Conservation (phyloP, 2,797 vertebrate species). For the Emydoidea blandingii region DNA sequence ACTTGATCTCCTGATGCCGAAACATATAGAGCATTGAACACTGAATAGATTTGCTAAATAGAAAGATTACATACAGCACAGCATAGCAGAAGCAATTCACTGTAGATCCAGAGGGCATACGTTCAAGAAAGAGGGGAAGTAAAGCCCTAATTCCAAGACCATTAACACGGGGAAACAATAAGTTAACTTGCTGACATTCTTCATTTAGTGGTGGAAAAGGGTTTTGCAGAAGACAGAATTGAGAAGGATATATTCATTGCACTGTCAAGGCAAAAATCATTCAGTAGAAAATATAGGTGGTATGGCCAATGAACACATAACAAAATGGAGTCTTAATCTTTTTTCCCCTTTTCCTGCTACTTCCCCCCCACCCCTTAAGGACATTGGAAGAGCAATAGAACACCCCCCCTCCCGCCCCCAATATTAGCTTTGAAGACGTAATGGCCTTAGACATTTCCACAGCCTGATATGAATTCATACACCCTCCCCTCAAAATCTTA, state of each 20-base stretch:
- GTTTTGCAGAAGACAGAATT: background rate
- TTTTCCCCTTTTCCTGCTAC: background rate
- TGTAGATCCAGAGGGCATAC: background rate
- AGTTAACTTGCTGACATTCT: background rate
- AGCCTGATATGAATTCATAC: background rate
- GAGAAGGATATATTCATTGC: constrained; percentile 34
- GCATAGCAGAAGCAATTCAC: background rate
- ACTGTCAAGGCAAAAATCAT: constrained; percentile 10
- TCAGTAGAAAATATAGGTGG: constrained; percentile 20
- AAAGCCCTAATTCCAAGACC: background rate
- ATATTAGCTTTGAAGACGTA: constrained; percentile 18
- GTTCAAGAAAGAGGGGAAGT: rapidly evolving
- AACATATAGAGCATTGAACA: background rate
- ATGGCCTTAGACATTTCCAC: constrained; percentile 11
- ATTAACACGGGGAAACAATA: background rate
- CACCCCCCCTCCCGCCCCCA: background rate
- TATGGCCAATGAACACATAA: background rate
- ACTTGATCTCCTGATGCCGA: background rate
- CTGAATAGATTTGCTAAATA: background rate
- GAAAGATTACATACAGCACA: background rate
- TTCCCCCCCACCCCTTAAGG: background rate
- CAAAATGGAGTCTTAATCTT: background rate
- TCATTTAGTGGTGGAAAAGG: background rate
- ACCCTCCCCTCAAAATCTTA: background rate
- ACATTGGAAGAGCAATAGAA: background rate